A percentile compares a stretch with the other conserved stretches of the same genome.
These are phyloP conservation scores for Galendromus occidentalis DNA, from an alignment of 1,140 invertebrate species.

Conservation along the genomic window DNA sequence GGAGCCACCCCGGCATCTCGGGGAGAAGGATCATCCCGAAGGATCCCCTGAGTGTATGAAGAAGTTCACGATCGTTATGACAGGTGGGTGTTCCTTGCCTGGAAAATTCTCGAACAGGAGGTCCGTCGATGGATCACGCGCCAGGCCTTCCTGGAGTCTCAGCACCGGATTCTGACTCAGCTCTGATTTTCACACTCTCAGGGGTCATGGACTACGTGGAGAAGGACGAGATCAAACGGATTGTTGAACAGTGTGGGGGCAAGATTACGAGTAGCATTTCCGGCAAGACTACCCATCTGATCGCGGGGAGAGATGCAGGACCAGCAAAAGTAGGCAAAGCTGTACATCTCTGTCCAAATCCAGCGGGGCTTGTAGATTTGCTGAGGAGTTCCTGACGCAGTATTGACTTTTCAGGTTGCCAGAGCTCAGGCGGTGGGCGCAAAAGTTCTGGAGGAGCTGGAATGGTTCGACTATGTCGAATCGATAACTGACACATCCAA, in stretches of 20 bases:
- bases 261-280: constrained; percentile 48
- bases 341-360: no score
- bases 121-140: constrained; percentile 14
- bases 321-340: constrained; percentile 56
- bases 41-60: background rate
- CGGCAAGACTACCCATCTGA: constrained; percentile 56
- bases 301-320: constrained; percentile 63
- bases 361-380: no score
- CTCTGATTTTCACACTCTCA: constrained; percentile 45
- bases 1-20: background rate
- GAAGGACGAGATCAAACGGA: constrained; percentile 47
- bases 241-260: constrained; percentile 61
- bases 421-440: constrained; percentile 14
- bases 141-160: background rate
- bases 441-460: constrained; percentile 13
- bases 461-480: background rate
- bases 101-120: constrained; percentile 11
- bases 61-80: background rate
- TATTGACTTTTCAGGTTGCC: constrained; percentile 8
- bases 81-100: background rate
- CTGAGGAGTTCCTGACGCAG: background rate
- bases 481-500: background rate
- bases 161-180: background rate
- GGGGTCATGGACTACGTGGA: constrained; percentile 74
- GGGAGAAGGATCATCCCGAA: background rate